These are phyloP conservation scores for Gymnocheta viridis DNA, from an alignment of 2,888 invertebrate species.

Conservation along the genomic window DNA sequence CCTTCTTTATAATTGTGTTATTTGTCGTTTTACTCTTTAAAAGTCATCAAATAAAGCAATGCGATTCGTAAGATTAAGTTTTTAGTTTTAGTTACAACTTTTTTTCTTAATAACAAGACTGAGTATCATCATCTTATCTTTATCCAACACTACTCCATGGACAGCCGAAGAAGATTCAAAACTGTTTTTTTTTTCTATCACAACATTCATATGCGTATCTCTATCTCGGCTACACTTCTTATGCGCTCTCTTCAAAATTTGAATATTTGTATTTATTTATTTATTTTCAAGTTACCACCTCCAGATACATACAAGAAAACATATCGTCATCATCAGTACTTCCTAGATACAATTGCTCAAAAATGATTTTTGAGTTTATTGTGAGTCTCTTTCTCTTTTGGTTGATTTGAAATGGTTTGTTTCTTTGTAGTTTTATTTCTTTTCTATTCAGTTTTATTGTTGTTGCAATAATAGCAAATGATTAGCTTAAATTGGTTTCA, in stretches of 20 bases:
- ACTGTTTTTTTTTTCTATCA: constrained; percentile 11
- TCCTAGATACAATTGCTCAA: constrained; percentile 41
- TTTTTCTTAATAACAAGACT: constrained; percentile 36
- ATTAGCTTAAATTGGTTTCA: constrained; percentile 81
- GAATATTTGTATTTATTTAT: constrained; percentile 45
- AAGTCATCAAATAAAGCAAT: too few relatives aligned
- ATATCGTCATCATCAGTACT: constrained; percentile 34
- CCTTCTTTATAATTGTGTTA: too few relatives aligned
- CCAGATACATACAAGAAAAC: neutral
- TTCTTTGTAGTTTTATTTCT: constrained; percentile 23
- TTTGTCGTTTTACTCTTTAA: too few relatives aligned
- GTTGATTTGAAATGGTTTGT: constrained; percentile 38
- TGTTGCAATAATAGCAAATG: constrained; percentile 75
- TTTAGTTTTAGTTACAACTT: constrained; percentile 1
- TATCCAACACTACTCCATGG: constrained; percentile 14
- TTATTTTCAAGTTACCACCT: constrained; percentile 2
- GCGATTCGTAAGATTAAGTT: constrained; percentile 12
- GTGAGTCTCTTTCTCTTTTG: constrained; percentile 6
- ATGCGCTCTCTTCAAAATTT: constrained; percentile 34
- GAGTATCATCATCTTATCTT: constrained; percentile 42
- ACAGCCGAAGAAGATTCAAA: neutral
- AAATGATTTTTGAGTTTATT: constrained; percentile 8
- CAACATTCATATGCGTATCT: neutral
- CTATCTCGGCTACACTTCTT: neutral
- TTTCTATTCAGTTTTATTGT: constrained; percentile 42